Conservation (phyloP, 2,888 invertebrate genomes). For the Ectropis crepuscularia region DNA sequence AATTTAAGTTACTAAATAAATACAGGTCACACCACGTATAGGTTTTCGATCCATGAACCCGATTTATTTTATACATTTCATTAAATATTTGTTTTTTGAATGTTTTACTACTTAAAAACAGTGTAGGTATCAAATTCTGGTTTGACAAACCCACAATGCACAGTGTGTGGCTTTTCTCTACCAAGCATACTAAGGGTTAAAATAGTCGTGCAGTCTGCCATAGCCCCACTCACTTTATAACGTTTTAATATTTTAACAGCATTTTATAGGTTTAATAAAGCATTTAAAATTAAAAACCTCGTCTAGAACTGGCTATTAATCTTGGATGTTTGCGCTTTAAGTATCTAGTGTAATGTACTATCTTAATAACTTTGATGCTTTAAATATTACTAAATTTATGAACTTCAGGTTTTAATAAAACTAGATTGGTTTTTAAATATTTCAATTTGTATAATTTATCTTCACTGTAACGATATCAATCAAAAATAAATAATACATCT, state of each 20-base stretch:
- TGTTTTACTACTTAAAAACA: too few species aligned
- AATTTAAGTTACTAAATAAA: too few species aligned
- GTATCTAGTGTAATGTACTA: conserved; percentile 22
- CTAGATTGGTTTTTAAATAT: conserved; percentile 9
- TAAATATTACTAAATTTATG: conserved; percentile 17
- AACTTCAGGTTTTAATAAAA: conserved; percentile 22
- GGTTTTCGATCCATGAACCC: too few species aligned
- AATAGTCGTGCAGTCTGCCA: conserved; percentile 48
- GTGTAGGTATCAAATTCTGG: too few species aligned
- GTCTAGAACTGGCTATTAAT: conserved; percentile 26
- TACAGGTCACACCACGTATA: too few species aligned
- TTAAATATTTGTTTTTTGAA: too few species aligned
- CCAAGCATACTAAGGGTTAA: conserved; percentile 22
- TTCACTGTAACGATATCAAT: background rate
- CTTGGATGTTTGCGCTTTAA: conserved; percentile 31
- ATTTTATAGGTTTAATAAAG: conserved; percentile 49
- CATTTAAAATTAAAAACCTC: conserved; percentile 45
- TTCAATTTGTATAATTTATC: background rate
- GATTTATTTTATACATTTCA: too few species aligned
- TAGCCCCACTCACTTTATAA: conserved; percentile 39
- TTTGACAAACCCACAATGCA: too few species aligned
- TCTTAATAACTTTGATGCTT: conserved; percentile 25
- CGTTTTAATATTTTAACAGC: conserved; percentile 50
- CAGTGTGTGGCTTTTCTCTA: too few species aligned
- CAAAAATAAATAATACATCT: too few species aligned